A percentile compares a stretch with the other conserved stretches of the same genome.
phyloP scores from a whole-genome alignment of 53 echinoderm and acorn worm species.

The Zoroaster sp. region DNA sequence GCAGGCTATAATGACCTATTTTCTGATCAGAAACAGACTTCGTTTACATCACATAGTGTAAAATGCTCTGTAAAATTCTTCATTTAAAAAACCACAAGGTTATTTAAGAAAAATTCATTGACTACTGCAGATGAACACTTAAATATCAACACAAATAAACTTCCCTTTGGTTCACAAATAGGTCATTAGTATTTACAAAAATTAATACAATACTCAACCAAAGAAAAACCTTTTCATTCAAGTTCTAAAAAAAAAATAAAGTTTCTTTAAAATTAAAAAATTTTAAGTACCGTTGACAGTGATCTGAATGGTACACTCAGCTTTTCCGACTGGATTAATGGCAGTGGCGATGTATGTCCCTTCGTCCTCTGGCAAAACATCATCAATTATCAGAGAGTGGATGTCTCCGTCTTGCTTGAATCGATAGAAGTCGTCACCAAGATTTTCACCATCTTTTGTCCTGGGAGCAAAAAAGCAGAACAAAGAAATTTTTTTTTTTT shows the following conservation, averaged over 20 bases:
- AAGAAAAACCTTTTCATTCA: too few species aligned
- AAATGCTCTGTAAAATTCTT: too few species aligned
- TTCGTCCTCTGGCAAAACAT: conserved; percentile 82
- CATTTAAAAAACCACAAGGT: too few species aligned
- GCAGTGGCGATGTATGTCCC: conserved; percentile 89
- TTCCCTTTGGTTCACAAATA: too few species aligned
- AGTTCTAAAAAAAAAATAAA: neutral
- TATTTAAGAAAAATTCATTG: too few species aligned
- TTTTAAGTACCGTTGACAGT: conserved; percentile 80
- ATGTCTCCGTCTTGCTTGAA: conserved; percentile 72
- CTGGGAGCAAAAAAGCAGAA: conserved; percentile 20
- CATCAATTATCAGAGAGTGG: conserved; percentile 79
- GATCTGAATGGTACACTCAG: conserved; percentile 80
- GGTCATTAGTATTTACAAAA: too few species aligned
- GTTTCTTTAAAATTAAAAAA: neutral
- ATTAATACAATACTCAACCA: too few species aligned
- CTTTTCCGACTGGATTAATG: conserved; percentile 79
- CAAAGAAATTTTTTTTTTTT: neutral
- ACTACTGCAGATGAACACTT: too few species aligned
- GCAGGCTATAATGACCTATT: too few species aligned
- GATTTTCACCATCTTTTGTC: conserved; percentile 85
- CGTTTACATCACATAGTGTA: too few species aligned
- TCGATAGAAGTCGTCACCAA: conserved; percentile 74
- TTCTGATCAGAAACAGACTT: too few species aligned
- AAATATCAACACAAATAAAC: too few species aligned